phyloP scores from a whole-genome alignment of 2,797 vertebrate genomes.

The Sebastes taczanowskii region DNA sequence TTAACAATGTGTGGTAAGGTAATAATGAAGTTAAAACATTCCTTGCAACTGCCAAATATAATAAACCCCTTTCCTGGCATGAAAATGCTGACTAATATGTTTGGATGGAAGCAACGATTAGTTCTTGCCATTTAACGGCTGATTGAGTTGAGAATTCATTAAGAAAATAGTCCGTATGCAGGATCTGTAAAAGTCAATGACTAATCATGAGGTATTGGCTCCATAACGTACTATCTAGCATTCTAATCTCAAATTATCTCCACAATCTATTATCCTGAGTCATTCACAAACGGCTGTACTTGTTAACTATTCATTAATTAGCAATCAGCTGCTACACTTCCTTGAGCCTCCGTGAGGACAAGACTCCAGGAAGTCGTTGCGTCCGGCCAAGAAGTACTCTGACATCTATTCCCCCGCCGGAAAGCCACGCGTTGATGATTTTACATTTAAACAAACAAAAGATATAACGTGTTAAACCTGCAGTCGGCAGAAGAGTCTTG shows the following conservation, averaged over 20 bases:
- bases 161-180: not conserved
- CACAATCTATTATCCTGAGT: not conserved
- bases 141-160: not conserved
- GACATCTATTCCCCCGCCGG: fast-evolving
- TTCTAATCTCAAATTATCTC: not conserved
- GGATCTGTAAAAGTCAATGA: not conserved
- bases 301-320: not conserved
- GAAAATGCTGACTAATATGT: not conserved
- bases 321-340: not conserved
- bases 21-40: not conserved
- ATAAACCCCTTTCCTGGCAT: not conserved
- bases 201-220: not conserved
- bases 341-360: not conserved
- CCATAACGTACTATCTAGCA: not conserved
- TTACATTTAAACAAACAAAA: not conserved
- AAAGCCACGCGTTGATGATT: not conserved
- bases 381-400: not conserved
- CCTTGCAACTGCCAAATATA: not conserved
- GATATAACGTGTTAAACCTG: not conserved
- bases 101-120: not conserved
- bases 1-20: too few relatives aligned
- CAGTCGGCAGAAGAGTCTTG: too few relatives aligned
- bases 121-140: not conserved
- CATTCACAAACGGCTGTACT: not conserved
- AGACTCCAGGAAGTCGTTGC: not conserved